Evolutionary conservation across 2,888 invertebrate genomes (phyloP).

Genomic region (Oegoconia quadripuncta): DNA sequence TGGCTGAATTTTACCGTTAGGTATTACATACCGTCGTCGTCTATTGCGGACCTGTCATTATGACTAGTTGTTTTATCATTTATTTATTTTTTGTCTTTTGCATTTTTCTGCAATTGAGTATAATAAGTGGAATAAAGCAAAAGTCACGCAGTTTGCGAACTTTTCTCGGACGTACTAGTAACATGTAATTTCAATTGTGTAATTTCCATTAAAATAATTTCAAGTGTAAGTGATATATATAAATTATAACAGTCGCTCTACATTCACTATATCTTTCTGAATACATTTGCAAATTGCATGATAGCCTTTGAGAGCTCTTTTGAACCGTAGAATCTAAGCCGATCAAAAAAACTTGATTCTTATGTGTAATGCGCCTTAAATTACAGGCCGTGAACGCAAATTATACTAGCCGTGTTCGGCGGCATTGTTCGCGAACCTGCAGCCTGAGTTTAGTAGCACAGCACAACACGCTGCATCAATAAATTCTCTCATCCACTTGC

Average conservation of each 20-base stretch:
- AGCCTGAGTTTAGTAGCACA: constrained; percentile 39
- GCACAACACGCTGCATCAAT: constrained; percentile 22
- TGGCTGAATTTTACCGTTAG: constrained; percentile 59
- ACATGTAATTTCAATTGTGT: constrained; percentile 28
- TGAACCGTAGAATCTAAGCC: constrained; percentile 39
- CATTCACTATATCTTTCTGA: constrained; percentile 31
- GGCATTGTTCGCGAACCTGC: constrained; percentile 51
- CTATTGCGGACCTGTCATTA: constrained; percentile 49
- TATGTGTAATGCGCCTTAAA: constrained; percentile 59
- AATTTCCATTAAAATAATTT: constrained; percentile 31
- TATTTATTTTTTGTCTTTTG: constrained; percentile 27
- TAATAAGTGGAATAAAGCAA: constrained; percentile 20
- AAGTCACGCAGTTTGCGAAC: constrained; percentile 39
- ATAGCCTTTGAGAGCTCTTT: constrained; percentile 38
- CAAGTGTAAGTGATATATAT: constrained; percentile 18
- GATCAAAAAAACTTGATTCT: constrained; percentile 44
- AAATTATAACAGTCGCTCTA: constrained; percentile 22
- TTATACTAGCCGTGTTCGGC: constrained; percentile 58
- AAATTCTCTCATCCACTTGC: constrained; percentile 36
- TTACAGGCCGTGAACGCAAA: constrained; percentile 58
- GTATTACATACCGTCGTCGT: constrained; percentile 42
- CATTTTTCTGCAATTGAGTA: constrained; percentile 8
- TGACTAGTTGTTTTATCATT: constrained; percentile 38
- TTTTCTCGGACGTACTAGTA: constrained; percentile 33
- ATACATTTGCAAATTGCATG: constrained; percentile 33